These are phyloP conservation scores for Drosophila crucigera DNA, from an alignment of 2,888 invertebrate species.

Conservation along the genomic window DNA sequence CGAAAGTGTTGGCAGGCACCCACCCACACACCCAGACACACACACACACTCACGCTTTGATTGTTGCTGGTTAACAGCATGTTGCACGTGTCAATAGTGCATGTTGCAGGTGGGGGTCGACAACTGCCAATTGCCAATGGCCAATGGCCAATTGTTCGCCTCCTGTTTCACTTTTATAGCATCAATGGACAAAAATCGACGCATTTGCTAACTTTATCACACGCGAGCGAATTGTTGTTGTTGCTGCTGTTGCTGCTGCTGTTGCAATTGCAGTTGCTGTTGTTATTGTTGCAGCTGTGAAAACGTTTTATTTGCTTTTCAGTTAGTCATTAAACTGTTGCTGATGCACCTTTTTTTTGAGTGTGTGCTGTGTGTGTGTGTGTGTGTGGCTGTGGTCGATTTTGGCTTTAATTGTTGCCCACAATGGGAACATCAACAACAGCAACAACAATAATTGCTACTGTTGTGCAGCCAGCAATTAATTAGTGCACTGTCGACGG, in stretches of 20 bases:
- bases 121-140: slow-evolving; percentile 47
- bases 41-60: slow-evolving; percentile 32
- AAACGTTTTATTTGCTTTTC: slow-evolving; percentile 69
- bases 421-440: slow-evolving; percentile 37
- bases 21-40: slow-evolving; percentile 44
- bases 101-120: slow-evolving; percentile 68
- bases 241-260: slow-evolving; percentile 29
- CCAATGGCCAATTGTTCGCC: slow-evolving; percentile 42
- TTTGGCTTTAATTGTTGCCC: slow-evolving; percentile 53
- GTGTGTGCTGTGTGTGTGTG: slow-evolving; percentile 6
- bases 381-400: slow-evolving; percentile 26
- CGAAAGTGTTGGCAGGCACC: slow-evolving; percentile 76
- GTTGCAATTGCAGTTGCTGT: slow-evolving; percentile 38
- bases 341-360: slow-evolving; percentile 40
- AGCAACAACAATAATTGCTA: slow-evolving; percentile 11
- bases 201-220: slow-evolving; percentile 74
- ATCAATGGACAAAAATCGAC: slow-evolving; percentile 73
- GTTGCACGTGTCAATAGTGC: slow-evolving; percentile 78
- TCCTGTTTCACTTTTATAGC: slow-evolving; percentile 22
- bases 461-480: slow-evolving; percentile 57
- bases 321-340: slow-evolving; percentile 66
- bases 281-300: slow-evolving; percentile 43
- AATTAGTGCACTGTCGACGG: slow-evolving; percentile 62
- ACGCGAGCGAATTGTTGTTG: slow-evolving; percentile 41
- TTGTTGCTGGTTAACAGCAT: slow-evolving; percentile 73